Percentiles rank a stretch among this genome's conserved stretches.
phyloP scores from a whole-genome alignment of 2,797 vertebrate genomes.

The Galaxias olidus region DNA sequence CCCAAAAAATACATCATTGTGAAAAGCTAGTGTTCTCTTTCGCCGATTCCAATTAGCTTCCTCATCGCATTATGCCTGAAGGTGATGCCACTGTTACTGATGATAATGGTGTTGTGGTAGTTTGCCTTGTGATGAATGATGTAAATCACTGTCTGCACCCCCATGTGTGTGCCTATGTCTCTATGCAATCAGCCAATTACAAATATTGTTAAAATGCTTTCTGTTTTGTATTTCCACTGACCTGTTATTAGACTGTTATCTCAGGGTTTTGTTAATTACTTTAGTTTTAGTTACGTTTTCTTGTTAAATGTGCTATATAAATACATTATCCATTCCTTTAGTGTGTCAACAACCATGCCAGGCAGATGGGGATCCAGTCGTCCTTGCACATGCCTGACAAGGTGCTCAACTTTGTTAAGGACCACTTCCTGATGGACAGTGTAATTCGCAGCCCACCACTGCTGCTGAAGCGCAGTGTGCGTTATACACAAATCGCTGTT shows the following conservation, averaged over 20 bases:
- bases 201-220: too few relatives aligned
- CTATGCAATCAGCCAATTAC: too few relatives aligned
- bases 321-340: constrained; percentile 38
- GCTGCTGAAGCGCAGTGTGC: constrained; percentile 82
- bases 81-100: not conserved
- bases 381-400: constrained; percentile 93
- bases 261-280: too few relatives aligned
- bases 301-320: too few relatives aligned
- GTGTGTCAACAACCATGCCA: constrained; percentile 85
- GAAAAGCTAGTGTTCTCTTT: too few relatives aligned
- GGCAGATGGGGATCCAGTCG: constrained; percentile 83
- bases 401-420: constrained; percentile 94
- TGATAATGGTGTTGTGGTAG: not conserved
- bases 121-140: not conserved
- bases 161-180: too few relatives aligned
- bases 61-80: not conserved
- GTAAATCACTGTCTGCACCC: not conserved
- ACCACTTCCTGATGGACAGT: constrained; percentile 93
- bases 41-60: too few relatives aligned
- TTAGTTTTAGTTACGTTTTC: too few relatives aligned
- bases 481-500: constrained; percentile 86
- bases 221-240: too few relatives aligned
- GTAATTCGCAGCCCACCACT: constrained; percentile 83
- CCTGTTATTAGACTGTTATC: too few relatives aligned
- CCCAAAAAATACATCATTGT: not conserved